Percentiles rank a stretch among this genome's conserved stretches.
These are phyloP conservation scores for Paracentrotus lividus DNA, from an alignment of 53 echinoderm and acorn worm species.

Conservation along the genomic window DNA sequence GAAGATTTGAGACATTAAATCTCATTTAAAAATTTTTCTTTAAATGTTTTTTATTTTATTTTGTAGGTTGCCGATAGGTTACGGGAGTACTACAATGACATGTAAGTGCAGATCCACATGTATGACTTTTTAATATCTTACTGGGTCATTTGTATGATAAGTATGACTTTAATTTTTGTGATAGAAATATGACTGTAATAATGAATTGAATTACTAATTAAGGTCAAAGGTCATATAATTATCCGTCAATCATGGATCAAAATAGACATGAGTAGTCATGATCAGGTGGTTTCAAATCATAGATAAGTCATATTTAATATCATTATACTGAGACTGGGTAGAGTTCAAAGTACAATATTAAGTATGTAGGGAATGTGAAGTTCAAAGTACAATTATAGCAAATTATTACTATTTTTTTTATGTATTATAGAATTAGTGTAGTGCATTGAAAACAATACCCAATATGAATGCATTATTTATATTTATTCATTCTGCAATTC, in stretches of 20 bases:
- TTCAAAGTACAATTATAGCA: not conserved
- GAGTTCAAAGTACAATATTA: no score
- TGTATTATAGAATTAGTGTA: no score
- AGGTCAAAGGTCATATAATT: not conserved
- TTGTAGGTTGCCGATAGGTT: slow-evolving; percentile 85
- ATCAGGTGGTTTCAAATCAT: not conserved
- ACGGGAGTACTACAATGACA: slow-evolving; percentile 82
- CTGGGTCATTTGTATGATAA: not conserved
- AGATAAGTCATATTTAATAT: not conserved
- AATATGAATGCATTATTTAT: no score
- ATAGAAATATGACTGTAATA: not conserved
- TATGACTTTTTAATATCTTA: not conserved
- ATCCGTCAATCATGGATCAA: not conserved
- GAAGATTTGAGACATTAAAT: no score
- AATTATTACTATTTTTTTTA: no score
- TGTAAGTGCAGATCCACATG: slow-evolving; percentile 67
- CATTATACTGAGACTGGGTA: no score
- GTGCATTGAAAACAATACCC: no score
- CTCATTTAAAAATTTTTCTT: no score
- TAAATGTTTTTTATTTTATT: not conserved
- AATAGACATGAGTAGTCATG: not conserved
- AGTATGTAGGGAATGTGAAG: not conserved
- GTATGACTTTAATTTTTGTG: no score
- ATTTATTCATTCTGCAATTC: no score
- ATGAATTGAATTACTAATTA: not conserved